Evolutionary conservation across 2,113 vertebrate genomes (phyloP).

Genomic region (Sula dactylatra): DNA sequence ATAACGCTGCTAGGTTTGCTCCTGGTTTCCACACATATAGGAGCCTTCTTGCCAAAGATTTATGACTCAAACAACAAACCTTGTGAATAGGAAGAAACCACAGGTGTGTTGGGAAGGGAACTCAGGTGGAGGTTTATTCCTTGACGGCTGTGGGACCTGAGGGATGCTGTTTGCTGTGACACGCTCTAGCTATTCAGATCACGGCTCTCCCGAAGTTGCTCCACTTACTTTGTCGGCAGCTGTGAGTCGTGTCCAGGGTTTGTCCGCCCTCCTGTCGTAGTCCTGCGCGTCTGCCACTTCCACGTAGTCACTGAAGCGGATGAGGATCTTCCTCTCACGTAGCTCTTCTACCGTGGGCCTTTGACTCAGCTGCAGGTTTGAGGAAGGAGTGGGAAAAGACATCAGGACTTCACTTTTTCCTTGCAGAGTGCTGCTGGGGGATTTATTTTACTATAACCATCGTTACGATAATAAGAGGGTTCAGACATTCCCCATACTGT

Average conservation of each 20-base stretch:
- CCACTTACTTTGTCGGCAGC: conserved; percentile 91
- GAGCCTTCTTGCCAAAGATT: neutral
- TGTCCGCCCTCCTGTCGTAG: conserved; percentile 94
- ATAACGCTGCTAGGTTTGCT: neutral
- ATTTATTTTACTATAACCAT: neutral
- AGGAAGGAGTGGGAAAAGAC: neutral
- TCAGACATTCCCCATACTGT: neutral
- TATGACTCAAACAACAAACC: neutral
- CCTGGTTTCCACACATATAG: neutral
- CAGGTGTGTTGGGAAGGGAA: neutral
- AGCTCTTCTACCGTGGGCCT: conserved; percentile 97
- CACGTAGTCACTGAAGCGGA: conserved; percentile 97
- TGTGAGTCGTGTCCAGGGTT: conserved; percentile 97
- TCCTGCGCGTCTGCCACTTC: conserved; percentile 96
- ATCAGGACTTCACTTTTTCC: neutral
- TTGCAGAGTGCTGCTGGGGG: neutral
- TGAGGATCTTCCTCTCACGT: conserved; percentile 94
- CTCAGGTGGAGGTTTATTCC: neutral
- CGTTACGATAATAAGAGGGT: accelerated
- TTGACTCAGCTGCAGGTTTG: conserved; percentile 86
- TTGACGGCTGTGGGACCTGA: neutral
- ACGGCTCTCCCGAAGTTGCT: neutral
- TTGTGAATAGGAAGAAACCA: neutral
- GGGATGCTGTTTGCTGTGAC: neutral
- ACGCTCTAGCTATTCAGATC: neutral